Base-by-base conservation (phyloP, 1,140 invertebrate species). In the Bombus terrestris region DNA sequence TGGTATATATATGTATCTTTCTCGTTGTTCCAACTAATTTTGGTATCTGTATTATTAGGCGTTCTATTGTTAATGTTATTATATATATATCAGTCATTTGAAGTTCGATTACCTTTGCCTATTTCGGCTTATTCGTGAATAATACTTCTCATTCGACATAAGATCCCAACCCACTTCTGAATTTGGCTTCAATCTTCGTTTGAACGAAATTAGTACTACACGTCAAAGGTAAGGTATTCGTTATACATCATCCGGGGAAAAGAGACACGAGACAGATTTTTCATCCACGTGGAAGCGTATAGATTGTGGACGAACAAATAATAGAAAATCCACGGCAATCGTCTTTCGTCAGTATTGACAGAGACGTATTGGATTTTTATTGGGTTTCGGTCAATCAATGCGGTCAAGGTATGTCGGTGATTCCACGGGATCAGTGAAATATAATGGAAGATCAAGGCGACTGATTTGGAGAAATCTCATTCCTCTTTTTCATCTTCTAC, bases 321-420 rank as follows among this genome's bases (percentile, higher is more conserved):
- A 86, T 83, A 72, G 85, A 83, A 86, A 86, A 84, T 32, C 75
- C 75, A 69, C n/a, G 81, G 81, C 57, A 78, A 78, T 86, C 85
- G 81, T 83, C 81, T 84, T 86, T 79, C 85, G 73, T 86, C 85
- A 69, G 43, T 59, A 53, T 64, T 88, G 90, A 90, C 90, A 90
- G 72, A 76, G 84, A 90, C 81, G 87, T 91, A 91, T 91, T 91
- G 89, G 89, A 91, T 92, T 91, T 91, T 92, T 90, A 91, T 92
- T 89, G 89, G 88, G 84, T 92, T 92, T 91, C 79, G 81, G 72
- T 81, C 88, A 91, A 91, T 92, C 90, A 87, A 81, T 76, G 75
- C 57, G 76, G 28, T 28, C 47, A 37, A 80, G 43, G 47, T 53
- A 53, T 53, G 47, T 62, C 77, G 57, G 3, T n/a, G 12, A 25